Evolutionary conservation across 1,140 invertebrate genomes (phyloP), one percentile per base, ranked within the genome.

Genomic region (Cydia strobilella): DNA sequence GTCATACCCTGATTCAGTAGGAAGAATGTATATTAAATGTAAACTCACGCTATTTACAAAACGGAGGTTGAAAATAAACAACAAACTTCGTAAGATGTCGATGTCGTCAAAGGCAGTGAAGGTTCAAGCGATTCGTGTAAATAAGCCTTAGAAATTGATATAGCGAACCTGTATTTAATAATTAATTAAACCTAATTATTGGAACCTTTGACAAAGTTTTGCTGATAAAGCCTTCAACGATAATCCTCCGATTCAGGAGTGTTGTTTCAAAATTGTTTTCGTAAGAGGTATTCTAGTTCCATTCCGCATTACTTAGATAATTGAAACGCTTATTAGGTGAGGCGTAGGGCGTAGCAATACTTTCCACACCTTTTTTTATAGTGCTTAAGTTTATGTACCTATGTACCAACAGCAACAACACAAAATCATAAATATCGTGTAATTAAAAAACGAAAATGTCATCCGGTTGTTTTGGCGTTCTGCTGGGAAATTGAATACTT

Each of bases 21-120:
- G 18, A 59, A 59, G 20, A 27, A 66, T 66, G 63, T 39, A 31
- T 31, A 66, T 66, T 66, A 66, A 66, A 66, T 35, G 63, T 31
- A 66, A 66, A 66, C 13, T 66, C 63, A n/a, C 9, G 63, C n/a
- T 66, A 66, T 66, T 66, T 35, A 65, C 27, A 65, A n/a, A 66
- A 18, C 63, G 27, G 63, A 66, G 63, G 27, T 31, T 31, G 27
- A 35, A 66, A 66, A 66, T 66, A 31, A 65, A 65, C 62, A 65
- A 66, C 25, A 66, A 66, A 66, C 27, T 35, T 65, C 10, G 62
- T 15, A 35, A 63, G 0, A 63, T 10, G 12, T 42, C 39, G 62
- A 65, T 59, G 18, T 65, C 62, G 27, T 66, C 63, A n/a, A 31
- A 66, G 13, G 63, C 54, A 9, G 1, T 59, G 54, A 20, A 31